phyloP scores from a whole-genome alignment of 2,888 invertebrate species.

The Lithophane socia region DNA sequence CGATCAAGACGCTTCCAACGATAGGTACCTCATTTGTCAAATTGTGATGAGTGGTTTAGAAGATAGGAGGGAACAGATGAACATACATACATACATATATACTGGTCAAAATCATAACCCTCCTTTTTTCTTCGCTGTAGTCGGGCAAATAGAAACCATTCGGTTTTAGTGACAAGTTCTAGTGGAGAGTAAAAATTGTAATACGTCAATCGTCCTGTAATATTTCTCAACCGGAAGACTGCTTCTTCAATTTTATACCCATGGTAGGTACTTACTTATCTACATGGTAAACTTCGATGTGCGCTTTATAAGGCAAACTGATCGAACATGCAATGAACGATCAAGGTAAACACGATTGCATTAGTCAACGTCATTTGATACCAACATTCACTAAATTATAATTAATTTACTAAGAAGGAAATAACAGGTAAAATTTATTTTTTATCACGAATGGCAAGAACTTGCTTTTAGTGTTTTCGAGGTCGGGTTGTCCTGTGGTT shows the following conservation, averaged over 20 bases:
- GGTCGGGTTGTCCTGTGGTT: background rate
- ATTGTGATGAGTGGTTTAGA: too few species aligned
- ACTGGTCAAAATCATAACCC: too few species aligned
- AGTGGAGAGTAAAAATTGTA: background rate
- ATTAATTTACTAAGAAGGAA: too few species aligned
- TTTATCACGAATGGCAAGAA: background rate
- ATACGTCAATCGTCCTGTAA: background rate
- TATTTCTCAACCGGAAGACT: background rate
- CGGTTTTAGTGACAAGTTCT: background rate
- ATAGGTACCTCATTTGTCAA: too few species aligned
- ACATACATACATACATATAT: too few species aligned
- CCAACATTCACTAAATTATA: background rate
- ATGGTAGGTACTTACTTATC: background rate
- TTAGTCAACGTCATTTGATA: slow-evolving; percentile 5
- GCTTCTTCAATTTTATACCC: background rate
- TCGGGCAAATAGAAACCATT: background rate
- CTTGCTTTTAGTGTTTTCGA: background rate
- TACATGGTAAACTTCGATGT: background rate
- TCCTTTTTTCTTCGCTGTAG: too few species aligned
- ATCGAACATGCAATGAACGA: background rate
- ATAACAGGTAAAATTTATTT: background rate
- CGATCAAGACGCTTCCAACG: too few species aligned
- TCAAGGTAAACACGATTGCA: slow-evolving; percentile 26
- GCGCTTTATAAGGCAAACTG: slow-evolving; percentile 17
- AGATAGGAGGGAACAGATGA: too few species aligned